A percentile compares a stretch with the other conserved stretches of the same genome.
phyloP scores from a whole-genome alignment of 1,140 invertebrate species.

The Vanessa tameamea region DNA sequence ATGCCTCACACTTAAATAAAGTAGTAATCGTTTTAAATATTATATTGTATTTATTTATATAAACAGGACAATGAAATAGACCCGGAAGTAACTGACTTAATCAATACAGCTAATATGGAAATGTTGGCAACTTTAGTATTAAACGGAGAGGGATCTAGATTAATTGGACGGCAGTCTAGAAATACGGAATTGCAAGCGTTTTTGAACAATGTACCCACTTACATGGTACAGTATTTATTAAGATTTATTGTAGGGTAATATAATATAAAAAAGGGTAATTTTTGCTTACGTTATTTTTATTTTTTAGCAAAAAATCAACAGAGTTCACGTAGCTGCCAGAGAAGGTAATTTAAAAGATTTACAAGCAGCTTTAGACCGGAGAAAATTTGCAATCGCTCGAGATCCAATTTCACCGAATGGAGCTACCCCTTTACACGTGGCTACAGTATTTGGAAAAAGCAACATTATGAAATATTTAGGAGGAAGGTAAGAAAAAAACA shows the following conservation, averaged over 20 bases:
- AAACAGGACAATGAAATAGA: constrained; percentile 75
- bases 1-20: constrained; percentile 38
- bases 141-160: constrained; percentile 90
- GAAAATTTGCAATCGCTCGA: constrained; percentile 93
- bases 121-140: constrained; percentile 93
- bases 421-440: constrained; percentile 96
- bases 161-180: constrained; percentile 86
- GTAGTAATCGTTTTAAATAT: constrained; percentile 11
- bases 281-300: constrained; percentile 11
- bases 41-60: constrained; percentile 27
- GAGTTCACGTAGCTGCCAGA: constrained; percentile 92
- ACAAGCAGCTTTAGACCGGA: constrained; percentile 92
- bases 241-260: not conserved
- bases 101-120: constrained; percentile 91
- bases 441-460: constrained; percentile 90
- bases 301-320: constrained; percentile 91
- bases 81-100: constrained; percentile 75
- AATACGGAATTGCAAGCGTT: constrained; percentile 94
- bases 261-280: not conserved
- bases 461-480: constrained; percentile 84
- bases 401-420: constrained; percentile 90
- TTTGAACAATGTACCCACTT: constrained; percentile 92
- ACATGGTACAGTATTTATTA: constrained; percentile 87
- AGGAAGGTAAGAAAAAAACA: constrained; percentile 66
- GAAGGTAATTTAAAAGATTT: constrained; percentile 92